phyloP scores from a whole-genome alignment of 35 echinoderm and acorn worm species.

The Hemicentrotus pulcherrimus region DNA sequence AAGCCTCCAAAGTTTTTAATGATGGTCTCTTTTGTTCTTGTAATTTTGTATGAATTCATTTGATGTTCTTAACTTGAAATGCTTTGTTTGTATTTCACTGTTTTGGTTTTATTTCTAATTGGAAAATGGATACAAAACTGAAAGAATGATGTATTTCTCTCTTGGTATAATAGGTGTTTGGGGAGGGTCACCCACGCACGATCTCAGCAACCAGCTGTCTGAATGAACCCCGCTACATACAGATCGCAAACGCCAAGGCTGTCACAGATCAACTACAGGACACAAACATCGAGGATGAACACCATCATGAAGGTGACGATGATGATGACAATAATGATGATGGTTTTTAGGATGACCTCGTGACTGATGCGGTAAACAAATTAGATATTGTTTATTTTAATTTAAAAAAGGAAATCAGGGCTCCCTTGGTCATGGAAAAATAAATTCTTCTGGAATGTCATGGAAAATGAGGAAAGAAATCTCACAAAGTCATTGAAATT shows the following conservation, averaged over 20 bases:
- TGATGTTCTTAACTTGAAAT: not conserved
- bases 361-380: not conserved
- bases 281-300: not conserved
- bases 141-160: not conserved
- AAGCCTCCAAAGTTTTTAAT: too few relatives aligned
- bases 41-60: too few relatives aligned
- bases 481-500: too few relatives aligned
- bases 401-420: too few relatives aligned
- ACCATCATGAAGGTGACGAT: not conserved
- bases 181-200: constrained; percentile 83
- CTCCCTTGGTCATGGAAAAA: too few relatives aligned
- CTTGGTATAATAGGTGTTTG: constrained; percentile 10
- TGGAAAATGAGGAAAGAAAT: too few relatives aligned
- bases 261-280: not conserved
- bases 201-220: constrained; percentile 74
- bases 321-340: not conserved
- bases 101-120: not conserved
- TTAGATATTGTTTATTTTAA: too few relatives aligned
- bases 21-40: too few relatives aligned
- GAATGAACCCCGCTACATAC: constrained; percentile 66
- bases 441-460: too few relatives aligned
- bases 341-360: not conserved
- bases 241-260: constrained; percentile 48
- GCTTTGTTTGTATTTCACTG: not conserved
- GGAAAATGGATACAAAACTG: too few relatives aligned